These are phyloP conservation scores for Danio albolineatus DNA, from an alignment of 2,797 vertebrate species.

Conservation along the genomic window DNA sequence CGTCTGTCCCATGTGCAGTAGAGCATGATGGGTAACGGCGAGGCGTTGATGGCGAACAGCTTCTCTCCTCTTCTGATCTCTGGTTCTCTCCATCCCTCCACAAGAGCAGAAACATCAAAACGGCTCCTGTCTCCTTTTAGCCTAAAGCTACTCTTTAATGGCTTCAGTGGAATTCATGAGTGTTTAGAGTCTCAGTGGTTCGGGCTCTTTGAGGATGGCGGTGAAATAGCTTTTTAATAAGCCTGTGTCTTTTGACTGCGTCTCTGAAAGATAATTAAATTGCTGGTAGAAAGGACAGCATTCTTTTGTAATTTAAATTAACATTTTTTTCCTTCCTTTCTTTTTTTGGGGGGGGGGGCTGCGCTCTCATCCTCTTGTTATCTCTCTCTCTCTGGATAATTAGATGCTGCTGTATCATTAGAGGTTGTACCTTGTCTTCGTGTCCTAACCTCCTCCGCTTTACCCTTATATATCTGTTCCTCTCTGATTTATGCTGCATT, in stretches of 20 bases:
- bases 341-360: conserved; percentile 33
- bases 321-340: conserved; percentile 66
- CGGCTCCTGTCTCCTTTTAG: conserved; percentile 76
- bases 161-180: conserved; percentile 81
- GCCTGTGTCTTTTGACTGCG: conserved; percentile 81
- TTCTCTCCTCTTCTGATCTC: conserved; percentile 57
- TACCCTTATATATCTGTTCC: background rate
- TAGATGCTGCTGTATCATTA: conserved; percentile 48
- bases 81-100: conserved; percentile 71
- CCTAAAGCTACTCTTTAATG: conserved; percentile 84
- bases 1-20: conserved; percentile 38
- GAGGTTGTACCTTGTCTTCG: conserved; percentile 33
- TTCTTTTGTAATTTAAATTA: conserved; percentile 90
- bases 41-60: conserved; percentile 52
- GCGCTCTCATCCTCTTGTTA: conserved; percentile 62
- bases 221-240: conserved; percentile 85
- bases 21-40: conserved; percentile 57
- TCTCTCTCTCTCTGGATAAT: conserved; percentile 19
- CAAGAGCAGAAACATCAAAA: conserved; percentile 85
- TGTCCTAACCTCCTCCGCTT: conserved; percentile 7
- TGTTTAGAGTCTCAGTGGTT: conserved; percentile 73
- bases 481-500: conserved; percentile 12
- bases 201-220: conserved; percentile 80
- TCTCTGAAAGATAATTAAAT: conserved; percentile 85
- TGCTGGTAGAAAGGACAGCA: conserved; percentile 80